Evolutionary conservation across 2,888 invertebrate genomes (phyloP), one percentile per base, ranked within the genome.

Genomic region (Salpingus planirostris): DNA sequence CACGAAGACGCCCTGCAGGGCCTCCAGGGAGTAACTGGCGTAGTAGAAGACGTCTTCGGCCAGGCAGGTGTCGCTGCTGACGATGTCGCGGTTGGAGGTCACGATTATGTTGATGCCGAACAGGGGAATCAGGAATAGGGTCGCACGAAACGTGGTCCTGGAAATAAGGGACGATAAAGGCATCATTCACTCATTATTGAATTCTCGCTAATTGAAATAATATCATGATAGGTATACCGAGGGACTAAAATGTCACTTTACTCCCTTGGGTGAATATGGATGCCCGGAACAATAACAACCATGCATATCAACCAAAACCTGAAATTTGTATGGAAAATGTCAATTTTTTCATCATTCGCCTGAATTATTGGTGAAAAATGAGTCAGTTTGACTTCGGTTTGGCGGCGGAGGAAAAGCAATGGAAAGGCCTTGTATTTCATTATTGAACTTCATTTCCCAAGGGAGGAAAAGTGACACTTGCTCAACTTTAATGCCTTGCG

Each of bases 71-170:
- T 65, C 46, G 28, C 49, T 49, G 0, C 61, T 62, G 0, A 75
- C 71, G 10, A 61, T 59, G 2, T 74, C 73, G 30, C 72, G 59
- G 21, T 74, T 65, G 1, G 73, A 69, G 0, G 76, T 74, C 31
- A 80, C 60, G 11, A 81, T 64, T 47, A 80, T 78, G 49, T 81
- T 80, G 1, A 77, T 66, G 1, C 82, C 82, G 44, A 82, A 78
- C 18, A 83, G 62, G 1, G 81, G 80, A 59, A 81, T 71, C 43
- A 82, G 65, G 46, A 81, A 76, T 26, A 80, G 47, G 0, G 78
- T 76, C 0, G 80, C 78, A 50, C 76, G 74, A 11, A 76, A 67
- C 15, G 77, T 74, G 39, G 68, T 70, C 57, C 78, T 78, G 54
- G 50, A 57, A 60, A 5, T n/a, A 24, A 24, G 4, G 5, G 11